Percentiles rank a stretch among this genome's conserved stretches.
Conservation (phyloP, 2,113 vertebrate species). For the Equus quagga region DNA sequence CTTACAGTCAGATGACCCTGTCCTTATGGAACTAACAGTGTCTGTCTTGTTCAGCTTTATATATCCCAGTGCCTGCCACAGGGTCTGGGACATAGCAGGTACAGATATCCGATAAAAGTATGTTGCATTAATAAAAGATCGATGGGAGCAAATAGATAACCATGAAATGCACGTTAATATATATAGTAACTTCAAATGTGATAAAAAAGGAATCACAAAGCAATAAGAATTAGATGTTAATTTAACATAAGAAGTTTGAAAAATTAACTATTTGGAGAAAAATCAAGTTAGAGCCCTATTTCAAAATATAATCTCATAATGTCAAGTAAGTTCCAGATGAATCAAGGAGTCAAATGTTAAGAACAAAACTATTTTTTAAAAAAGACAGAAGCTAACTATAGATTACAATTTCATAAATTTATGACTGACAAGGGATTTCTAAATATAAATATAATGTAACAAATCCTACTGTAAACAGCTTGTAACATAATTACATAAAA, state of each 20-base stretch:
- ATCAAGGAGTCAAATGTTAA: constrained; percentile 25
- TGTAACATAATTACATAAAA: constrained; percentile 1
- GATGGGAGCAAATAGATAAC: constrained; percentile 1
- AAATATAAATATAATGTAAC: constrained; percentile 37
- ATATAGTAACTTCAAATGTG: neutral
- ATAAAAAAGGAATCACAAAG: constrained; percentile 36
- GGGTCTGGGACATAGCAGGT: neutral
- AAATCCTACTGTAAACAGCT: constrained; percentile 15
- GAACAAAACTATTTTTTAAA: constrained; percentile 1
- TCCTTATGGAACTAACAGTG: neutral
- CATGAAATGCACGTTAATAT: neutral
- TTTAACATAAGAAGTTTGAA: neutral
- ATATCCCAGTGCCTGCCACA: neutral
- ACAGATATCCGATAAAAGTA: neutral
- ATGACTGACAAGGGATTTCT: neutral
- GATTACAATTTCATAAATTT: constrained; percentile 26
- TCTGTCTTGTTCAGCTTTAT: neutral
- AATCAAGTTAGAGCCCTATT: neutral
- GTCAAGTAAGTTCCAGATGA: constrained; percentile 31
- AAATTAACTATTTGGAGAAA: constrained; percentile 54
- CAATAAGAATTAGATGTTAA: constrained; percentile 13
- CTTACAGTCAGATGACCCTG: neutral
- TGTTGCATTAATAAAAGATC: neutral
- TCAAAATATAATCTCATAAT: constrained; percentile 31
- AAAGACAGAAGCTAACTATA: constrained; percentile 2